Base-by-base conservation (phyloP, 2,113 vertebrate species). In the Anser brachyrhynchus region DNA sequence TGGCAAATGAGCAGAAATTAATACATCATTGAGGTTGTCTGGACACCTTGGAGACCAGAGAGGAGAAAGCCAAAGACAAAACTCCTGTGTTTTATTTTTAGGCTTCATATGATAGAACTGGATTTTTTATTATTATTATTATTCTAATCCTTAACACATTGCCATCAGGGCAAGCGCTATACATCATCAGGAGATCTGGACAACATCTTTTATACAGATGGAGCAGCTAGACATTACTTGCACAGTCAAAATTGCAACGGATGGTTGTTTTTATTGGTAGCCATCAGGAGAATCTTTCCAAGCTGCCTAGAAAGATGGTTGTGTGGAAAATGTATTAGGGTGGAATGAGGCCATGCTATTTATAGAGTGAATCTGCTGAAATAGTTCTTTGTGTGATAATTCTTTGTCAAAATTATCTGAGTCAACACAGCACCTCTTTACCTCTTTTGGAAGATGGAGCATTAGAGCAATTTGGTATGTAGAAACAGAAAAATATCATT, bases 131-230 rank as follows among this genome's bases (percentile, higher is more conserved):
- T 17, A 4, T n/a, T 71, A 28, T 52, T 19, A 2, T 51, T 72
- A 14, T 41, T 13, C 23, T 26, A 39, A 25, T 28, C 37, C 6
- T 66, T 88, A 43, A 44, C 13, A 39, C 19, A 78, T 73, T 90
- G 29, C 41, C 12, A 15, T 41, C 44, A 55, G 18, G 41, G 41
- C 39, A 79, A 91, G 39, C 6, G 55, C 57, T 35, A 43, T 29
- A 26, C 2, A n/a, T 81, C 14, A 14, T 59, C 52, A 83, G 81
- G 74, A 91, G 71, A 73, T 83, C 81, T 95, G 91, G 87, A 81
- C 74, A 93, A 51, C 78, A 77, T 84, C 55, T 93, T 93, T 89
- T 31, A 29, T 58, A 61, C 84, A 94, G 90, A 86, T 94, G 90
- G 69, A 96, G 72, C 43, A 64, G 44, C 59, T 14, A 82, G 79